Percentiles rank a stretch among this genome's conserved stretches.
These are phyloP conservation scores for Otocyon megalotis DNA, from an alignment of 2,113 vertebrate genomes.

Conservation along the genomic window DNA sequence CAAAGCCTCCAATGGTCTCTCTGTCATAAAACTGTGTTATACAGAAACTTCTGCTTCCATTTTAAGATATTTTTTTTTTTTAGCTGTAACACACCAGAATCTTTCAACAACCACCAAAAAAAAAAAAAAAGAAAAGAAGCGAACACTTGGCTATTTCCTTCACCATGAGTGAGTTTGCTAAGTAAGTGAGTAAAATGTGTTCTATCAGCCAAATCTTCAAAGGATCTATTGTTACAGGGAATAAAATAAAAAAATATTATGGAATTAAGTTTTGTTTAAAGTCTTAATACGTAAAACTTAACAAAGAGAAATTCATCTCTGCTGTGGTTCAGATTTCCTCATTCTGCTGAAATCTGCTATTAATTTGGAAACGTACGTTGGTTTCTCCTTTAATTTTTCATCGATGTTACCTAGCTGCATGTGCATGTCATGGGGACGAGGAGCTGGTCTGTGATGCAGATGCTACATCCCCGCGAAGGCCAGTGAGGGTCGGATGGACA, in stretches of 20 bases:
- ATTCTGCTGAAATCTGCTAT: conserved; percentile 75
- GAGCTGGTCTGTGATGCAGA: conserved; percentile 1
- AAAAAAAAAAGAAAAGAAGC: not conserved
- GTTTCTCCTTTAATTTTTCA: conserved; percentile 76
- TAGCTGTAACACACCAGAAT: conserved; percentile 43
- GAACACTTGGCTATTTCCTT: conserved; percentile 60
- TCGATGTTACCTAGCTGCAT: conserved; percentile 55
- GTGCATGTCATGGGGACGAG: conserved; percentile 20
- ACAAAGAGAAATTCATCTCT: conserved; percentile 76
- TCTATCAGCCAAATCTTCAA: conserved; percentile 65
- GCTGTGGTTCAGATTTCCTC: conserved; percentile 72
- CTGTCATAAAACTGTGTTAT: not conserved
- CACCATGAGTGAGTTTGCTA: conserved; percentile 71
- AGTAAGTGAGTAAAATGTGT: conserved; percentile 62
- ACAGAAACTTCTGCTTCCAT: not conserved
- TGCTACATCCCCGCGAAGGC: not conserved
- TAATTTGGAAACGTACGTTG: conserved; percentile 72
- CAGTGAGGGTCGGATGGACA: rapidly evolving
- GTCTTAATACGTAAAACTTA: conserved; percentile 75
- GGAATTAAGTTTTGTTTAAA: conserved; percentile 78
- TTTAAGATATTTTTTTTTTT: conserved; percentile 44
- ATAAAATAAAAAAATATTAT: conserved; percentile 8
- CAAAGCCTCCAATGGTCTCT: not conserved
- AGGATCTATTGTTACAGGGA: conserved; percentile 48
- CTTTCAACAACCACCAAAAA: conserved; percentile 77